Conservation (phyloP, 2,113 vertebrate genomes). For the Ondatra zibethicus region DNA sequence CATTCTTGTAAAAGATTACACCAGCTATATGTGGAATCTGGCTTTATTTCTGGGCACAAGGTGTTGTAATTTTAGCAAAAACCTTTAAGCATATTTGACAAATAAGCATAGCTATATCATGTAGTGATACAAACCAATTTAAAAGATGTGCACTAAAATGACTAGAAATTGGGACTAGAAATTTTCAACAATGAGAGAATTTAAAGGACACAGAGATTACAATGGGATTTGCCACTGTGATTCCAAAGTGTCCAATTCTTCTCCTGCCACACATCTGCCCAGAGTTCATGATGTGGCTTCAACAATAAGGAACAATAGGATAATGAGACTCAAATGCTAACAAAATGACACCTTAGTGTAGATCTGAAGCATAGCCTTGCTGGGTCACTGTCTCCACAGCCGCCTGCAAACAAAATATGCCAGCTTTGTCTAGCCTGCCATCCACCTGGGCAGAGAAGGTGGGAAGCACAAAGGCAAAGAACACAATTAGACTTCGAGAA, state of each 20-base stretch:
- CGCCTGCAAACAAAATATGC: neutral
- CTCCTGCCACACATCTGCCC: neutral
- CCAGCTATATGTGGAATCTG: neutral
- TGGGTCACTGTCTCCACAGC: neutral
- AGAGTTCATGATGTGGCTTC: neutral
- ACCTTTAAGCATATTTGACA: neutral
- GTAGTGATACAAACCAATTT: neutral
- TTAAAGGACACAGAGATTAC: neutral
- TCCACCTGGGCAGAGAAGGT: neutral
- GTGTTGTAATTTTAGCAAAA: neutral
- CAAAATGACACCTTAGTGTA: neutral
- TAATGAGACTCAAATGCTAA: constrained; percentile 18
- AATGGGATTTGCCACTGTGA: neutral
- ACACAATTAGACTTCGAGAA: neutral
- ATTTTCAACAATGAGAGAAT: neutral
- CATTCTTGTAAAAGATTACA: neutral
- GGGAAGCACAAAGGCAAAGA: neutral
- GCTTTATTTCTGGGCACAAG: neutral
- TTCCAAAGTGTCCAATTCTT: constrained; percentile 1
- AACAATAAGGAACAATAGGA: neutral
- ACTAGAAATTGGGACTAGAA: neutral
- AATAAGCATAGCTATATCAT: neutral
- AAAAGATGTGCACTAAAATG: neutral
- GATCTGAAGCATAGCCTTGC: neutral
- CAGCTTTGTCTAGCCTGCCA: neutral